Conservation (phyloP, 2,797 vertebrate genomes). For the Natrix natrix region DNA sequence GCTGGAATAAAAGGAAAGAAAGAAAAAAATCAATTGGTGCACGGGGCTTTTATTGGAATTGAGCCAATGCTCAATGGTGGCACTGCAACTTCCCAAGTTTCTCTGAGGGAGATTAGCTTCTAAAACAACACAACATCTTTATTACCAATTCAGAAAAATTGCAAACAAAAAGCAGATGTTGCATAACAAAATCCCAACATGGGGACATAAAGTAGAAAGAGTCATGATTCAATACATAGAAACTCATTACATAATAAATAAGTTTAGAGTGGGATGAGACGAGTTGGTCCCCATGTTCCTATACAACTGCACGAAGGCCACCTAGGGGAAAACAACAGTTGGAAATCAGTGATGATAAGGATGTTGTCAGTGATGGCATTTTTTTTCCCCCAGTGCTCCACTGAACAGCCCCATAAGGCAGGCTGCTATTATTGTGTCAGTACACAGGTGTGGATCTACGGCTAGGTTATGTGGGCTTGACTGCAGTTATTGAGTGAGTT, state of each 20-base stretch:
- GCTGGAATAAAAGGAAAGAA: not conserved
- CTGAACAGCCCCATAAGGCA: not conserved
- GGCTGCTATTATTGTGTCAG: not conserved
- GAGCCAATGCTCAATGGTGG: not conserved
- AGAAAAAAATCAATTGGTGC: slow-evolving; percentile 16
- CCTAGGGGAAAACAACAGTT: not conserved
- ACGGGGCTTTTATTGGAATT: slow-evolving; percentile 8
- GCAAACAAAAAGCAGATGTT: slow-evolving; percentile 58
- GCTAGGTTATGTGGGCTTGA: not conserved
- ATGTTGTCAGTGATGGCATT: not conserved
- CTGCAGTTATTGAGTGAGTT: not conserved
- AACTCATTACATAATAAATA: slow-evolving; percentile 51
- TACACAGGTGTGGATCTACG: not conserved
- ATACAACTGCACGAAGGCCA: not conserved
- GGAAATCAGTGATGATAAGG: not conserved
- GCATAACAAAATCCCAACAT: slow-evolving; percentile 25
- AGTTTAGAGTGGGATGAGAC: slow-evolving; percentile 35
- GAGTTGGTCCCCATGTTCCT: slow-evolving; percentile 4
- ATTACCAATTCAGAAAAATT: slow-evolving; percentile 46
- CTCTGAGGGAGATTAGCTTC: slow-evolving; percentile 42
- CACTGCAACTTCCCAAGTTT: not conserved
- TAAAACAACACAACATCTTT: slow-evolving; percentile 29
- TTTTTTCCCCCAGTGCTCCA: not conserved
- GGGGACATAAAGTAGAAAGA: slow-evolving; percentile 41
- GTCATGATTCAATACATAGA: slow-evolving; percentile 18